These are phyloP conservation scores for Pachyseris speciosa DNA, from an alignment of 64 coral and sea anemone genomes.

Conservation along the genomic window DNA sequence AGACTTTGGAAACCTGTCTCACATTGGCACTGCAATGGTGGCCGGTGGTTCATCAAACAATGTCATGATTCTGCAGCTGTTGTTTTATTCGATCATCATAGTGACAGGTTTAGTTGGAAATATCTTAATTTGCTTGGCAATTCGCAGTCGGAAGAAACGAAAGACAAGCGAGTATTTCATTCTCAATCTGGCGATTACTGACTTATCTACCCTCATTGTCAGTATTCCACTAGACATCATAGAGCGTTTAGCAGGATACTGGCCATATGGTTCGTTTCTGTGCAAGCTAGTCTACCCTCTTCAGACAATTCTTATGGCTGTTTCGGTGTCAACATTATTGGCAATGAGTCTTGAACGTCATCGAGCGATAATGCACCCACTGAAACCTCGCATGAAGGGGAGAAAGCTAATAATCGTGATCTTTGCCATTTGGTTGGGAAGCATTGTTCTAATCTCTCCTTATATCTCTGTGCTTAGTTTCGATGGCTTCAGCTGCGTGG, in stretches of 20 bases:
- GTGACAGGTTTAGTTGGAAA: slow-evolving; percentile 62
- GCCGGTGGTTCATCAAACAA: neutral
- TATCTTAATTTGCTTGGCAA: slow-evolving; percentile 69
- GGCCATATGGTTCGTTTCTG: slow-evolving; percentile 69
- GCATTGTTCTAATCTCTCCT: slow-evolving; percentile 59
- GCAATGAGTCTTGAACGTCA: slow-evolving; percentile 86
- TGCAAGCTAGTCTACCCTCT: slow-evolving; percentile 88
- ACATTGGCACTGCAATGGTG: neutral
- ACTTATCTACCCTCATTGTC: slow-evolving; percentile 58
- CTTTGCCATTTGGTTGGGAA: slow-evolving; percentile 53
- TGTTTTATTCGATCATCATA: slow-evolving; percentile 49
- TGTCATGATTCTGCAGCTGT: slow-evolving; percentile 27
- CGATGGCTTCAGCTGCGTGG: slow-evolving; percentile 35
- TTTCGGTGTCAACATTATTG: slow-evolving; percentile 74
- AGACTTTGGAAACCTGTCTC: neutral
- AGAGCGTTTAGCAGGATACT: slow-evolving; percentile 66
- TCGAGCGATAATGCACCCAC: slow-evolving; percentile 78
- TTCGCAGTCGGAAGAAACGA: slow-evolving; percentile 56
- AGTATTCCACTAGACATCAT: slow-evolving; percentile 83
- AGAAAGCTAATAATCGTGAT: slow-evolving; percentile 50
- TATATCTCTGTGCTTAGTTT: slow-evolving; percentile 66
- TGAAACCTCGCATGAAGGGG: slow-evolving; percentile 71
- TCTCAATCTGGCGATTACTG: slow-evolving; percentile 76
- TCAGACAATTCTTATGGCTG: slow-evolving; percentile 85
- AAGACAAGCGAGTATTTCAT: slow-evolving; percentile 90